Conservation (phyloP, 2,888 invertebrate genomes). For the Tetragonula carbonaria region DNA sequence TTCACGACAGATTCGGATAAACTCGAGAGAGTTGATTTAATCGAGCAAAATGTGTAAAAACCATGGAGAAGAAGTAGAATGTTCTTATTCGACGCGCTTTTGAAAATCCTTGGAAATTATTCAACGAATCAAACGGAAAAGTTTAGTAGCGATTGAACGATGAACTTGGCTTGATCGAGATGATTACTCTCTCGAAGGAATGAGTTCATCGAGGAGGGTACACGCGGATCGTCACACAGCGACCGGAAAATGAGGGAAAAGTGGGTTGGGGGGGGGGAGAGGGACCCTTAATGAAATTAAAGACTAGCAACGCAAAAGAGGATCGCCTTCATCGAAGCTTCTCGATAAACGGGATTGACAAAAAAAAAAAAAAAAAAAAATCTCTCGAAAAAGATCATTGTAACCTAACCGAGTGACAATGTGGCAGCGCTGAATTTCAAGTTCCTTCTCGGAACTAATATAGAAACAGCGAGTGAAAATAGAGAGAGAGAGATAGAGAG, state of each 20-base stretch:
- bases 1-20: background rate
- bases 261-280: too few relatives aligned
- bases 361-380: background rate
- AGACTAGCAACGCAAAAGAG: background rate
- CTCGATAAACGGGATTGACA: background rate
- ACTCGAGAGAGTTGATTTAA: background rate
- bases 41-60: background rate
- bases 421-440: background rate
- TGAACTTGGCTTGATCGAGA: background rate
- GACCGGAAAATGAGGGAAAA: constrained; percentile 8
- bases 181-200: background rate
- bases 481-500: too few relatives aligned
- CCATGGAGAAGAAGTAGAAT: background rate
- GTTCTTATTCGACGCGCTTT: background rate
- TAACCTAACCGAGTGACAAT: too few relatives aligned
- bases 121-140: background rate
- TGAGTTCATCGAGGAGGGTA: background rate
- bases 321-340: background rate
- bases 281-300: background rate
- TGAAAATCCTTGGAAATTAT: background rate
- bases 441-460: background rate
- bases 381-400: background rate
- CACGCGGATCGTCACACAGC: constrained; percentile 4
- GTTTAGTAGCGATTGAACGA: background rate
- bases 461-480: background rate